phyloP scores from a whole-genome alignment of 2,888 invertebrate species.

The Antitype chi region DNA sequence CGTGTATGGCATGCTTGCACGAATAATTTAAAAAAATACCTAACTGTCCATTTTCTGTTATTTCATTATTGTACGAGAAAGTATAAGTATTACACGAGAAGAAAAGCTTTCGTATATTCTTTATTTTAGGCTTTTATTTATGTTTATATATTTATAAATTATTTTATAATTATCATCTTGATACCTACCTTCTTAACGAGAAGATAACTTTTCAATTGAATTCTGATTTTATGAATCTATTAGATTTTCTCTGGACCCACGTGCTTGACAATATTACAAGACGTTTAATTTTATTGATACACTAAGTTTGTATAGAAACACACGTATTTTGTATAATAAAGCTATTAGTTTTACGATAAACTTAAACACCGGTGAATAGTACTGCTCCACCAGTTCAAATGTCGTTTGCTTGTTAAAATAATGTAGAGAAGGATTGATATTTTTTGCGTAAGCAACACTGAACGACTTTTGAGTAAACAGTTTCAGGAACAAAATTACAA shows the following conservation, averaged over 20 bases:
- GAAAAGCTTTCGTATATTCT: slow-evolving; percentile 17
- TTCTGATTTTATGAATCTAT: slow-evolving; percentile 22
- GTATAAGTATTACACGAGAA: not conserved
- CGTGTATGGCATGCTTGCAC: not conserved
- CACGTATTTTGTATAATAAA: slow-evolving; percentile 82
- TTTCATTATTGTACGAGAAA: slow-evolving; percentile 1
- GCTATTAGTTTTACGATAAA: slow-evolving; percentile 71
- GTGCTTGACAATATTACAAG: slow-evolving; percentile 52
- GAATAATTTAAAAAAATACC: not conserved
- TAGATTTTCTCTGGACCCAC: slow-evolving; percentile 51
- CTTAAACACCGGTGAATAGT: slow-evolving; percentile 54
- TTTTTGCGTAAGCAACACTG: slow-evolving; percentile 53
- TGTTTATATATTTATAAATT: slow-evolving; percentile 21
- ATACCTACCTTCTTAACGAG: slow-evolving; percentile 29
- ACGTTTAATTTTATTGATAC: slow-evolving; percentile 67
- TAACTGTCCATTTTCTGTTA: not conserved
- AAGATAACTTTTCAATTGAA: slow-evolving; percentile 23
- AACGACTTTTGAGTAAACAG: slow-evolving; percentile 38
- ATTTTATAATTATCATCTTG: slow-evolving; percentile 12
- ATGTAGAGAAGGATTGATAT: slow-evolving; percentile 52
- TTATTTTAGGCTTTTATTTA: slow-evolving; percentile 15
- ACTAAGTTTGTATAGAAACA: slow-evolving; percentile 80
- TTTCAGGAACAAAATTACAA: not conserved
- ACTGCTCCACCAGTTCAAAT: slow-evolving; percentile 70
- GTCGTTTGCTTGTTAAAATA: slow-evolving; percentile 55